Base-by-base conservation (phyloP, 2,888 invertebrate genomes). In the Drosophila crucigera region DNA sequence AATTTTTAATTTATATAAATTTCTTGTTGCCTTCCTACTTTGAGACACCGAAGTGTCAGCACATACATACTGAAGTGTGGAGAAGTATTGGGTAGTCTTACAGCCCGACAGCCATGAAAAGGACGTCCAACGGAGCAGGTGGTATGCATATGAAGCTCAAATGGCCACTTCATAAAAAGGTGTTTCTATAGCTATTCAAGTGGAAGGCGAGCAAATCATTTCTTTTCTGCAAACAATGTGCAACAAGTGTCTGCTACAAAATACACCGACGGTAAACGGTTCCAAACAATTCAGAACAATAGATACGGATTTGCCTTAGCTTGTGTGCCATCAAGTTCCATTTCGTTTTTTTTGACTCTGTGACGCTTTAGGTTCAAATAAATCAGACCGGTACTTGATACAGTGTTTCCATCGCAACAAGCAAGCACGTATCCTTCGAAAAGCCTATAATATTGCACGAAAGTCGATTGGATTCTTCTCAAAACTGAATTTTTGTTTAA, bases 1-100 rank as follows among this genome's bases (percentile, higher is more conserved):
- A 71, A 64, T 74, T 75, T 64, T 61, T 69, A 80, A 76, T 80
- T 68, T 76, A 81, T 81, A 76, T 77, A 63, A 79, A 31, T 61
- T 73, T 50, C 43, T 33, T 33, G 14, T 37, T 39, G 62, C 41
- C 43, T 22, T 56, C 19, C 41, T 43, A 52, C 43, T 35, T 16
- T 55, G 50, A 33, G 50, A 39, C 41, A 28, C 14, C 28, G 33
- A 35, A 22, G 22, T 22, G 33, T 5, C 37, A 35, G 50, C 50
- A 62, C 49, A 50, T 14, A 52, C 28, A 31, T 30, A 43, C 59
- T 31, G 33, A 39, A 6, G 59, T 25, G n/a, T n/a, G 43, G 3
- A 22, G 4, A 28, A n/a, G 68, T 31, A 37, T 30, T 30, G 9
- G 5, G 9, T 28, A 19, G 28, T 31, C n/a, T 22, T 31, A 22